phyloP scores from a whole-genome alignment of 2,797 vertebrate species.

The Odontamblyopus rebecca region DNA sequence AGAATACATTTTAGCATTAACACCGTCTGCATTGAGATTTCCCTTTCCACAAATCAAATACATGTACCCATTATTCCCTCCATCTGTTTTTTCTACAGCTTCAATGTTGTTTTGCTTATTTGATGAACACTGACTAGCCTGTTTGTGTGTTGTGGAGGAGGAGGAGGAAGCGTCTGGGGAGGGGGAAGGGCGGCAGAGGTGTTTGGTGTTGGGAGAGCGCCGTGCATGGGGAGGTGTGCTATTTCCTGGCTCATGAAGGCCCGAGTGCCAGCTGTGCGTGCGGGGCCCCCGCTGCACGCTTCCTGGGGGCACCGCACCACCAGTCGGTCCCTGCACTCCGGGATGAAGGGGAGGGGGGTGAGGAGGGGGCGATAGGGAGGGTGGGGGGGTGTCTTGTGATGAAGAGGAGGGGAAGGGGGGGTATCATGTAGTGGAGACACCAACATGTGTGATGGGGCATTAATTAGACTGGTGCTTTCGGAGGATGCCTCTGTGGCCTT shows the following conservation, averaged over 20 bases:
- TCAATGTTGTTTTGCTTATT: constrained; percentile 40
- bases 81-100: constrained; percentile 18
- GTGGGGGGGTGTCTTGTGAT: constrained; percentile 21
- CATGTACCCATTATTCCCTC: background rate
- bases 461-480: constrained; percentile 67
- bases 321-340: constrained; percentile 70
- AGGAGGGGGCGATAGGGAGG: constrained; percentile 17
- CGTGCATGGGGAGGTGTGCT: constrained; percentile 51
- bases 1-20: background rate
- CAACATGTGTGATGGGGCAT: constrained; percentile 55
- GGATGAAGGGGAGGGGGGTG: constrained; percentile 25
- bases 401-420: constrained; percentile 29
- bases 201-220: constrained; percentile 22
- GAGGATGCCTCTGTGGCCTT: constrained; percentile 32
- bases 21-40: background rate
- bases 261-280: constrained; percentile 69
- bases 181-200: constrained; percentile 23
- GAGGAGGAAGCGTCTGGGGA: constrained; percentile 23
- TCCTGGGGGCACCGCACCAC: constrained; percentile 76
- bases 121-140: constrained; percentile 38
- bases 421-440: constrained; percentile 13
- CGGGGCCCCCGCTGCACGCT: constrained; percentile 59
- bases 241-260: constrained; percentile 71
- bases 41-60: background rate
- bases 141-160: constrained; percentile 9